These are phyloP conservation scores for Lycocerus yunnanus DNA, from an alignment of 2,888 invertebrate species.

Conservation along the genomic window DNA sequence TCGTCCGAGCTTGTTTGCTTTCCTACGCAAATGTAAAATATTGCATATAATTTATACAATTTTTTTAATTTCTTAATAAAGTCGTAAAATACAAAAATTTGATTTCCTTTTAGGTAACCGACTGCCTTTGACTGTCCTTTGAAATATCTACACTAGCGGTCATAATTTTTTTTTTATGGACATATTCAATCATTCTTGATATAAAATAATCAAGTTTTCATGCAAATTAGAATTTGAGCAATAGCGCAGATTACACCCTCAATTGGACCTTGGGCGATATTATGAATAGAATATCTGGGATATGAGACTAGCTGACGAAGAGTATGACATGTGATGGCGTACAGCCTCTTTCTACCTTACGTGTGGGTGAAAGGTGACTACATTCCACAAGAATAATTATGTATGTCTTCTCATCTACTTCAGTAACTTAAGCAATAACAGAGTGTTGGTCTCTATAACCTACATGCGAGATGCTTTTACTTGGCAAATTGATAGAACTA, in stretches of 20 bases:
- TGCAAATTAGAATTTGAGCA: neutral
- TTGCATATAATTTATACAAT: neutral
- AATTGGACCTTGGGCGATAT: neutral
- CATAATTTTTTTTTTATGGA: neutral
- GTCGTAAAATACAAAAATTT: neutral
- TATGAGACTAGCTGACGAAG: slow-evolving; percentile 20
- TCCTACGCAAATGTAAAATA: neutral
- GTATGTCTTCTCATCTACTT: slow-evolving; percentile 31
- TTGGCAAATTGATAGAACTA: neutral
- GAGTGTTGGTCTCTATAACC: slow-evolving; percentile 10
- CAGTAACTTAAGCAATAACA: slow-evolving; percentile 24
- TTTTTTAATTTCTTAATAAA: neutral
- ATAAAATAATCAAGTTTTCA: neutral
- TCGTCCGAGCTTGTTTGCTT: neutral
- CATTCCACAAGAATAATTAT: slow-evolving; percentile 45
- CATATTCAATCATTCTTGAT: neutral
- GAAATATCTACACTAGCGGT: neutral
- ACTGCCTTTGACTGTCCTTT: neutral
- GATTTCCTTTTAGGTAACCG: neutral
- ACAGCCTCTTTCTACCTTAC: slow-evolving; percentile 27
- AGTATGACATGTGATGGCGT: slow-evolving; percentile 46
- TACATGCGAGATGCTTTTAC: slow-evolving; percentile 2
- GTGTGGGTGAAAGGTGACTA: slow-evolving; percentile 50
- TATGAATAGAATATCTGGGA: slow-evolving; percentile 19
- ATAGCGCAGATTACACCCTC: neutral